Evolutionary conservation across 2,797 vertebrate genomes (phyloP).

Genomic region (Balearica regulorum): DNA sequence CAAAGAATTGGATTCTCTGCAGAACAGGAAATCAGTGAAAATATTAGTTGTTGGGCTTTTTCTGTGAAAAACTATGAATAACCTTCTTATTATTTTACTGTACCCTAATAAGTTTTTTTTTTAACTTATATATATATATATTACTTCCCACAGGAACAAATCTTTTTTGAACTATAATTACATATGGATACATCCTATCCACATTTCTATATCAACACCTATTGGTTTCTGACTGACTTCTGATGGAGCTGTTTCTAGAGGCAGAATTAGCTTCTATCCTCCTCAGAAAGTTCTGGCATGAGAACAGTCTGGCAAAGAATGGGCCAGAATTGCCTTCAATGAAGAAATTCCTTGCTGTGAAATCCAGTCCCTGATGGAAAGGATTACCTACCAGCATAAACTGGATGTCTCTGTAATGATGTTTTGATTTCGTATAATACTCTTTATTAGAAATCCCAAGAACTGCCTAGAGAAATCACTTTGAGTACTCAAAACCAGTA

Average conservation of each 20-base stretch:
- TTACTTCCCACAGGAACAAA: neutral
- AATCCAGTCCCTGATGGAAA: neutral
- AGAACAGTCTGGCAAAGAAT: neutral
- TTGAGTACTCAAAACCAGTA: neutral
- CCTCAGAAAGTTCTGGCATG: neutral
- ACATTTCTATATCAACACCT: neutral
- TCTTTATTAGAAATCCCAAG: neutral
- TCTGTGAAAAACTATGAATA: neutral
- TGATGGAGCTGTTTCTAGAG: neutral
- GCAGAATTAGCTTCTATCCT: neutral
- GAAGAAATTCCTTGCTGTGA: neutral
- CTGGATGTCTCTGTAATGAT: neutral
- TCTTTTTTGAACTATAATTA: neutral
- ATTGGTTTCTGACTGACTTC: neutral
- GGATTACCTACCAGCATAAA: neutral
- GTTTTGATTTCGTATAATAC: neutral
- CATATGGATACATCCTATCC: neutral
- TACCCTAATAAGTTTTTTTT: neutral
- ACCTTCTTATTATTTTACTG: no score
- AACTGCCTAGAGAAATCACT: neutral
- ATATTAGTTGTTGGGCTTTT: fast-evolving
- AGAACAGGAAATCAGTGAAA: neutral
- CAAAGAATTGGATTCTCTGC: neutral
- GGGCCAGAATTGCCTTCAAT: neutral
- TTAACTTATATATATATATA: neutral